Evolutionary conservation across 2,113 vertebrate species (phyloP).

Genomic region (Romanogobio albipinnatus): DNA sequence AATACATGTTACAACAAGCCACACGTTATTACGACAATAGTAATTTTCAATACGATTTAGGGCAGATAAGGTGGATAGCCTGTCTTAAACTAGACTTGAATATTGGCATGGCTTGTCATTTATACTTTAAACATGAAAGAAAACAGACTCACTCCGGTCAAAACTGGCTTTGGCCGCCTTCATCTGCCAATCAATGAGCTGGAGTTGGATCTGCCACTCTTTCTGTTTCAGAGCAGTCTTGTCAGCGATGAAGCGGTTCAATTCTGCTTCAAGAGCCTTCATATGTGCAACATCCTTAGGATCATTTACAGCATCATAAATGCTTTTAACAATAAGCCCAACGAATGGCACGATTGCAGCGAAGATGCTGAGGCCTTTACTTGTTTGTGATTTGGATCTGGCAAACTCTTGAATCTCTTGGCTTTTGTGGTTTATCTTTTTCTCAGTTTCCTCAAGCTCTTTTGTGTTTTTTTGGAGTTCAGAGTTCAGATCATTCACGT

Average conservation of each 20-base stretch:
- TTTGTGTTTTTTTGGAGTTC: not conserved
- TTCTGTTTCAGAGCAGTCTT: not conserved
- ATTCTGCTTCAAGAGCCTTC: not conserved
- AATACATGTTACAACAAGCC: not conserved
- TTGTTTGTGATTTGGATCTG: not conserved
- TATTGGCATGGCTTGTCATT: not conserved
- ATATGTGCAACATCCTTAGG: not conserved
- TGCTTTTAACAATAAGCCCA: not conserved
- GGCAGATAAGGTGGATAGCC: no score
- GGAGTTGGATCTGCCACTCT: not conserved
- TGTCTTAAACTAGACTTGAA: not conserved
- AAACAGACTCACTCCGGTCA: not conserved
- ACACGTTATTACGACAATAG: not conserved
- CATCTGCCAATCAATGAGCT: not conserved
- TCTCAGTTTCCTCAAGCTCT: not conserved
- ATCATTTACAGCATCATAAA: not conserved
- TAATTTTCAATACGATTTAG: no score
- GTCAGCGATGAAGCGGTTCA: not conserved
- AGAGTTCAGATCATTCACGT: not conserved
- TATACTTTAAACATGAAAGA: not conserved
- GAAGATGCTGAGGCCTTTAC: not conserved
- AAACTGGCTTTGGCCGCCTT: not conserved
- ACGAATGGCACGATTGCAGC: constrained; percentile 32
- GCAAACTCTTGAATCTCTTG: not conserved
- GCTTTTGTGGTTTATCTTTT: not conserved